Base-by-base conservation (phyloP, 2,113 vertebrate genomes). In the Coregonus clupeaformis region DNA sequence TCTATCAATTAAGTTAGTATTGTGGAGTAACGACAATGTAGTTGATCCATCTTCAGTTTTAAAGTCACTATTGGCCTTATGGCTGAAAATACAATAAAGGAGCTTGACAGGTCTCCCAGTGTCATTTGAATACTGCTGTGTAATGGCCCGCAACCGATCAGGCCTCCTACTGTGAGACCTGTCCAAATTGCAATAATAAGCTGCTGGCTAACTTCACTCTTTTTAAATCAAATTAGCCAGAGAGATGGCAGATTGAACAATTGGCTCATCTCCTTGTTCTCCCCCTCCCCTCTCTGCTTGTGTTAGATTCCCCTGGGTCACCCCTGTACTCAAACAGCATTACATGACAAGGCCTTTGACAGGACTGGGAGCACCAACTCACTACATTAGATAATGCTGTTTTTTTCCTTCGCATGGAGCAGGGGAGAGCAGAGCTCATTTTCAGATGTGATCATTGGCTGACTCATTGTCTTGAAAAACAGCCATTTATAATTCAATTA, bases 161-260 rank as follows among this genome's bases (percentile, higher is more conserved):
- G 22, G 13, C 32, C 9, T 73, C 60, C 42, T 47, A 42, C 62
- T 1, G 12, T 18, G 60, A 29, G 45, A 65, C 60, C 9, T 25
- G 32, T 36, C n/a, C 59, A 25, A 42, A 25, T 73, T 6, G 30
- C 32, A 72, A 29, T 13, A 62, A 22, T 32, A 65, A 73, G 45
- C 62, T 73, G 72, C 63, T 73, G 72, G 36, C 36, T 27, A 42
- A 73, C 60, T 47, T 62, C 11, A 27, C 27, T 65, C 63, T 24
- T 65, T 42, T 73, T 64, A 65, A 73, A 73, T 73, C 14, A 29
- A 25, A 73, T 65, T 24, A 65, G 6, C 16, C 29, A 55, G 25
- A 32, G 11, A 52, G 60, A n/a, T 60, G 32, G 47, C 57, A 9
- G 22, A 73, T 65, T 14, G 14, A 62, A 42, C 62, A 52, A 14